Percentiles rank a stretch among this genome's conserved stretches.
Evolutionary conservation across 1,140 invertebrate species (phyloP).

Genomic region (Camponotus floridanus): DNA sequence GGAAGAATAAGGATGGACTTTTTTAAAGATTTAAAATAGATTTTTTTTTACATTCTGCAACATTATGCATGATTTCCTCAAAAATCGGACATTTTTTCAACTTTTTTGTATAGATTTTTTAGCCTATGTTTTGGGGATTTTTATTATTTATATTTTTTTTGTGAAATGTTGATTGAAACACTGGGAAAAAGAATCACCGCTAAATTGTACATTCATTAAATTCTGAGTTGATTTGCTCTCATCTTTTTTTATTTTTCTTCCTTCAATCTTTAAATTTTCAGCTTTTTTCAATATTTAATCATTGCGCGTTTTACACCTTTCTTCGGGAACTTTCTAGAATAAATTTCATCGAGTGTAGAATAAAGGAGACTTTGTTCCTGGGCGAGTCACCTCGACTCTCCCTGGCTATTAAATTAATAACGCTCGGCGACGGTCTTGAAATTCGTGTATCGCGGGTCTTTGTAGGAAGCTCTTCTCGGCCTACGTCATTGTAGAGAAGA

Average conservation of each 20-base stretch:
- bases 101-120: neutral
- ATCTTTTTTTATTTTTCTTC: neutral
- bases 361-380: neutral
- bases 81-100: neutral
- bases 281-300: neutral
- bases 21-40: neutral
- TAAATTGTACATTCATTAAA: neutral
- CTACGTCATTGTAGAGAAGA: neutral
- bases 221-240: neutral
- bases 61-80: neutral
- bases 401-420: constrained; percentile 58
- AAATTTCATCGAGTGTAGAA: constrained; percentile 36
- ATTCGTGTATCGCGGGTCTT: constrained; percentile 13
- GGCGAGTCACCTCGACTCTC: constrained; percentile 37
- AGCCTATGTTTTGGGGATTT: neutral
- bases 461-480: constrained; percentile 1
- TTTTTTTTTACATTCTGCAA: constrained; percentile 37
- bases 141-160: neutral
- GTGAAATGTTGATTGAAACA: neutral
- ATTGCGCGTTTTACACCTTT: neutral
- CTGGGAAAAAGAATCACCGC: neutral
- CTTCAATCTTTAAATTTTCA: neutral
- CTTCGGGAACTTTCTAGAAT: constrained; percentile 35
- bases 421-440: constrained; percentile 27
- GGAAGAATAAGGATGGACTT: no score